Conservation (phyloP, 2,113 vertebrate genomes). For the Cichladusa arquata region DNA sequence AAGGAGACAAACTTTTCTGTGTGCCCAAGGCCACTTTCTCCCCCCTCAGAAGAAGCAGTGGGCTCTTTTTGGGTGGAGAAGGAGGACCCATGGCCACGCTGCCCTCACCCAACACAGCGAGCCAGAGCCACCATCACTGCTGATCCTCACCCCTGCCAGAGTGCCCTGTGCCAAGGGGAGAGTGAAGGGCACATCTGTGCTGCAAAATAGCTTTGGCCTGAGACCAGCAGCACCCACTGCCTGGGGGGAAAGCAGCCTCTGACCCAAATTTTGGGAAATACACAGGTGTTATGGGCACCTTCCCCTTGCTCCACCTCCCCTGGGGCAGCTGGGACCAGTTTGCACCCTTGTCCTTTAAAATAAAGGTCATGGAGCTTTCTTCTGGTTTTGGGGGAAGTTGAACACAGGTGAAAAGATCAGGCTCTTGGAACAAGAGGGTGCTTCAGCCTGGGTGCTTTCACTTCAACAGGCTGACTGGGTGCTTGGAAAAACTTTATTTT, state of each 20-base stretch:
- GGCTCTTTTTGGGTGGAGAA: not conserved
- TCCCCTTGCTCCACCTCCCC: rapidly evolving
- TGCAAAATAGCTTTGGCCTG: not conserved
- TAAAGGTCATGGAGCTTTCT: rapidly evolving
- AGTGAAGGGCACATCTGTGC: not conserved
- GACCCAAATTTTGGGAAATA: not conserved
- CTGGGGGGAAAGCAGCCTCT: not conserved
- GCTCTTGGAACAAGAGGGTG: rapidly evolving
- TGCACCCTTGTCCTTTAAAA: not conserved
- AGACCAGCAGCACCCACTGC: not conserved
- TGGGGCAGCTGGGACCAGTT: not conserved
- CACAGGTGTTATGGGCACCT: not conserved
- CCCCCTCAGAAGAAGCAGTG: not conserved
- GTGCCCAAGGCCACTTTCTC: not conserved
- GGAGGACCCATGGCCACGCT: rapidly evolving
- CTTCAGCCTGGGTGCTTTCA: not conserved
- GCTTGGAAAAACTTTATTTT: not conserved
- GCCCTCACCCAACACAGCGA: rapidly evolving
- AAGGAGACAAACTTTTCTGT: not conserved
- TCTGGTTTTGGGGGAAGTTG: not conserved
- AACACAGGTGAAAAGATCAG: rapidly evolving
- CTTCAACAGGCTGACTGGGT: too few relatives aligned
- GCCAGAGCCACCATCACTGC: not conserved
- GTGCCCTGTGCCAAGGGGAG: not conserved
- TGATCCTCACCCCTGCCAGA: not conserved